Evolutionary conservation across 2,113 vertebrate genomes (phyloP), one percentile per base, ranked within the genome.

Genomic region (Thalassoma bifasciatum): DNA sequence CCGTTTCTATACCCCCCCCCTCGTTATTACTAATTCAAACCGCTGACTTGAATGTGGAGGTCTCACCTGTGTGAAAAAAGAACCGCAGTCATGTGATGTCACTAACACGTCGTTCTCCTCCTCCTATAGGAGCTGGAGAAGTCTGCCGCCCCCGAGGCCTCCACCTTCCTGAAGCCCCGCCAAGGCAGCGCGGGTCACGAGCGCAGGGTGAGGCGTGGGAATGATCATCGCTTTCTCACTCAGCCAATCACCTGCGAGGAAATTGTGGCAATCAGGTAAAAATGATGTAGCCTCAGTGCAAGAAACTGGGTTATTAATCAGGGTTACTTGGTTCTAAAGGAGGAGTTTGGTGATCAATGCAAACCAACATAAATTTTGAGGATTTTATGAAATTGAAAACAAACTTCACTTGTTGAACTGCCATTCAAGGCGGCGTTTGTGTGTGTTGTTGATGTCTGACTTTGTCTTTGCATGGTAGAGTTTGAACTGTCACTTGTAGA

Each of bases 211-310:
- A 90, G 91, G 5, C 92, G 90, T 2, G 73, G 84, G 56, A 89
- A 88, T 19, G 93, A 94, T 47, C 84, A 89, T 30, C 88, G 92
- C 51, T 89, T 91, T 11, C 90, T 92, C 22, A 92, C 94, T 10
- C 94, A 95, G 83, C 93, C 93, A 62, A 84, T 93, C 89, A 93
- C 91, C 70, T 90, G 86, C 13, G 93, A 93, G 60, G 92, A 93
- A 57, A 91, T 91, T 1, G 90, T 82, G 66, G 89, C 93, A 0
- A 77, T 83, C 77, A 94, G 93, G 94, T 94, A 81, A 49, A 47
- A 46, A 58, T 42, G 37, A 30, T 6, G 42, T 40, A 26, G 21
- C n/a, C 17, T 56, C 21, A 36, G n/a, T 19, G 5, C 5, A 46
- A 46, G 14, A 5, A 46, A 8, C 3, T 6, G 6, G 30, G 3